These are phyloP conservation scores for Taurulus bubalis DNA, from an alignment of 2,113 vertebrate species.

Conservation along the genomic window DNA sequence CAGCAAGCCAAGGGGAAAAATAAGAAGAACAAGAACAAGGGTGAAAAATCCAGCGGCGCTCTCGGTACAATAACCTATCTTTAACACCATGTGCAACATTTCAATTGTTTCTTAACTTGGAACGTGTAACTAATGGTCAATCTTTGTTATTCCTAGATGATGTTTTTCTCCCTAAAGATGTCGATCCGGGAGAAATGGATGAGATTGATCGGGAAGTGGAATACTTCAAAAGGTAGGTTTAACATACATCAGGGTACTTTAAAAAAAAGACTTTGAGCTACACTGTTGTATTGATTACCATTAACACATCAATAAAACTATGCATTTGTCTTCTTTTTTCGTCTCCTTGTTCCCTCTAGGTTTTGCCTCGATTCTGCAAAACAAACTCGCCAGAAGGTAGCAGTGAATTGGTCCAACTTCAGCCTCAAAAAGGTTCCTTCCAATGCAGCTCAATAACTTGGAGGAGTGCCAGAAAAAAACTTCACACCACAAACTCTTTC, in stretches of 20 bases:
- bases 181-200: conserved; percentile 95
- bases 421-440: conserved; percentile 98
- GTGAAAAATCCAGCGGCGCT: conserved; percentile 88
- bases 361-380: conserved; percentile 99
- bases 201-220: conserved; percentile 98
- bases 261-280: background rate
- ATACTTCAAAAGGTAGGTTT: conserved; percentile 94
- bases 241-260: background rate
- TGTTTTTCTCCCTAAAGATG: conserved; percentile 98
- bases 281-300: background rate
- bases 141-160: conserved; percentile 85
- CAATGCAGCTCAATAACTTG: conserved; percentile 93
- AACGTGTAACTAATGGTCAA: background rate
- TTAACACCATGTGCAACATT: background rate
- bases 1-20: conserved; percentile 91
- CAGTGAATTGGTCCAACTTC: conserved; percentile 99
- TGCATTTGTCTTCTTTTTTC: background rate
- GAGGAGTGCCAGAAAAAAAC: conserved; percentile 64
- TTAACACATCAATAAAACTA: background rate
- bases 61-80: conserved; percentile 84
- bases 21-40: conserved; percentile 94
- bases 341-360: conserved; percentile 75
- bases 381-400: conserved; percentile 97
- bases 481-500: conserved; percentile 74
- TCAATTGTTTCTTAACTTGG: background rate